Evolutionary conservation across 2,888 invertebrate species (phyloP).

Genomic region (Gonocerus acuteangulatus): DNA sequence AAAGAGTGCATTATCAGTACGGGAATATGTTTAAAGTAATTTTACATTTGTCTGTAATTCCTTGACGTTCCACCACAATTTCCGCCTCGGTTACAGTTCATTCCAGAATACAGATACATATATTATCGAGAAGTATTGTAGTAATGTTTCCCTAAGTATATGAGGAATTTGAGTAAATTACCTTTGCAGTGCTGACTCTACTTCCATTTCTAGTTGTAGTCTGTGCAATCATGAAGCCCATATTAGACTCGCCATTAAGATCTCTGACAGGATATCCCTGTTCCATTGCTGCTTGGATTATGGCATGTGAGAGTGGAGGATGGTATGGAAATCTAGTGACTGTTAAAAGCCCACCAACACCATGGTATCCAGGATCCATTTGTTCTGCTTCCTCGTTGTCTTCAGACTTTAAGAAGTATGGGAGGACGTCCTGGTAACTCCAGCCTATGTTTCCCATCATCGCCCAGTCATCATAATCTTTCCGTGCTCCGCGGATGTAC

Average conservation of each 20-base stretch:
- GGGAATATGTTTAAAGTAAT: too few relatives aligned
- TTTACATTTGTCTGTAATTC: too few relatives aligned
- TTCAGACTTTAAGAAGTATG: slow-evolving; percentile 81
- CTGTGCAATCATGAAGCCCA: slow-evolving; percentile 81
- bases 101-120: too few relatives aligned
- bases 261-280: slow-evolving; percentile 64
- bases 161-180: too few relatives aligned
- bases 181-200: slow-evolving; percentile 63
- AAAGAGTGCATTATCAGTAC: too few relatives aligned
- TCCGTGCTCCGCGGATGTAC: slow-evolving; percentile 81
- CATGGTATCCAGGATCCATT: slow-evolving; percentile 70
- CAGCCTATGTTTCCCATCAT: slow-evolving; percentile 78
- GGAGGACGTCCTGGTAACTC: slow-evolving; percentile 81
- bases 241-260: slow-evolving; percentile 69
- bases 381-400: slow-evolving; percentile 64
- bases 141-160: too few relatives aligned
- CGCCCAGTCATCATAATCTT: slow-evolving; percentile 84
- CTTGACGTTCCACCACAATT: too few relatives aligned
- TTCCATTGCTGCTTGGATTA: slow-evolving; percentile 54
- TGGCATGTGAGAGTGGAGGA: slow-evolving; percentile 69
- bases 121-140: too few relatives aligned
- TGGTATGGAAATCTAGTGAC: slow-evolving; percentile 79
- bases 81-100: too few relatives aligned
- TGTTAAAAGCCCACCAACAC: slow-evolving; percentile 66
- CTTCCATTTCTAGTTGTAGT: slow-evolving; percentile 81